Evolutionary conservation across 2,797 vertebrate species (phyloP).

Genomic region (Enteromius paludinosus): DNA sequence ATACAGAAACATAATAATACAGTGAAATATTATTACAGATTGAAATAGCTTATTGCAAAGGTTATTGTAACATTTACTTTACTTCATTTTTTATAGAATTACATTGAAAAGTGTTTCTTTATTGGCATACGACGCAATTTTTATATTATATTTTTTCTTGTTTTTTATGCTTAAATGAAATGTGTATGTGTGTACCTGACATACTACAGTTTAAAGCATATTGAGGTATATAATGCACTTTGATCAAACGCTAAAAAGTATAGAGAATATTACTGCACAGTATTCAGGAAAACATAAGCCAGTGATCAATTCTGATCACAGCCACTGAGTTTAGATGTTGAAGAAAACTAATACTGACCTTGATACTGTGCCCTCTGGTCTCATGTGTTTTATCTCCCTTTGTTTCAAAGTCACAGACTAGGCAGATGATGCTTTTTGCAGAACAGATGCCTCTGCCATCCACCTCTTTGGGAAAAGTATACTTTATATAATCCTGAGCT

Average conservation of each 20-base stretch:
- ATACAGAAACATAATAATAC: neutral
- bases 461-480: constrained; percentile 10
- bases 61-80: neutral
- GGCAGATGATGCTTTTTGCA: constrained; percentile 15
- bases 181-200: neutral
- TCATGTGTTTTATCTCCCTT: constrained; percentile 16
- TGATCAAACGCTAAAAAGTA: neutral
- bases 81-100: neutral
- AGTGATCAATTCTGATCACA: constrained; percentile 6
- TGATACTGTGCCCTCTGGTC: neutral
- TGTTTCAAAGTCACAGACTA: constrained; percentile 31
- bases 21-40: neutral
- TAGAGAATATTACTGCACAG: neutral
- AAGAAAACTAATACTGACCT: constrained; percentile 2
- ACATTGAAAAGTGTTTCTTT: neutral
- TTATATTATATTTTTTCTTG: neutral
- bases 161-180: neutral
- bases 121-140: neutral
- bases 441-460: constrained; percentile 16
- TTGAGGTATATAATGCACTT: neutral
- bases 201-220: neutral
- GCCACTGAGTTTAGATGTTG: neutral
- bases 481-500: constrained; percentile 10
- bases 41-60: neutral
- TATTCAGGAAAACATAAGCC: neutral